A percentile compares a stretch with the other conserved stretches of the same genome.
Evolutionary conservation across 2,113 vertebrate genomes (phyloP).

Genomic region (Vulpes ferrilata): DNA sequence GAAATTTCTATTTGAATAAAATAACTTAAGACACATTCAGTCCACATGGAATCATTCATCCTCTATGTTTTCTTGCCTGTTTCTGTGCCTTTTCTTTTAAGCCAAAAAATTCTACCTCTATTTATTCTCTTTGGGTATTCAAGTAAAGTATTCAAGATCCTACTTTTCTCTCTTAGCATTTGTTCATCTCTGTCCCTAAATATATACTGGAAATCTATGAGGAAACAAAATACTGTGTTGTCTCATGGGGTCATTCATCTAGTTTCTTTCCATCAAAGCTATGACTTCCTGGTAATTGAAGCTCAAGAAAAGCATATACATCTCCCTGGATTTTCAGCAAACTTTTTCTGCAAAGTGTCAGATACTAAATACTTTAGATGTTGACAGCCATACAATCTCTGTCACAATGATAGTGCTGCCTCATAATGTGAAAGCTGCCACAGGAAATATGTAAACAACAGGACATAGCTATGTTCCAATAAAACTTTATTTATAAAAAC

Average conservation of each 20-base stretch:
- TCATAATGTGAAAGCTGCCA: not conserved
- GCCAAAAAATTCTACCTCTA: not conserved
- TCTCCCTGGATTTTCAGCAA: not conserved
- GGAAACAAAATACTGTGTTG: constrained; percentile 2
- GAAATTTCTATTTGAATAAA: constrained; percentile 20
- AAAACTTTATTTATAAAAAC: constrained; percentile 40
- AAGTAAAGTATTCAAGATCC: not conserved
- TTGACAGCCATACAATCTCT: not conserved
- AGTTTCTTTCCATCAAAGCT: not conserved
- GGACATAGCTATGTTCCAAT: not conserved
- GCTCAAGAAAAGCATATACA: not conserved
- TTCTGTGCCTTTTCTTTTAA: constrained; percentile 51
- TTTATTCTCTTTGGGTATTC: not conserved
- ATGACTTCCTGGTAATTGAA: constrained; percentile 1
- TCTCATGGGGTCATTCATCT: not conserved
- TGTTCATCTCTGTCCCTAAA: not conserved
- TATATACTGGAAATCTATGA: not conserved
- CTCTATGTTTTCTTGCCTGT: not conserved
- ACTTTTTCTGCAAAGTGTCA: not conserved
- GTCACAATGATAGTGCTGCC: not conserved
- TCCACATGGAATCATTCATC: not conserved
- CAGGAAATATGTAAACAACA: not conserved
- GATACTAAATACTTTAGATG: not conserved
- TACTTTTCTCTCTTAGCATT: not conserved
- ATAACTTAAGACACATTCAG: not conserved